Evolutionary conservation across 2,797 vertebrate species (phyloP), one percentile per base, ranked within the genome.

Genomic region (Sebastes wilsoni): DNA sequence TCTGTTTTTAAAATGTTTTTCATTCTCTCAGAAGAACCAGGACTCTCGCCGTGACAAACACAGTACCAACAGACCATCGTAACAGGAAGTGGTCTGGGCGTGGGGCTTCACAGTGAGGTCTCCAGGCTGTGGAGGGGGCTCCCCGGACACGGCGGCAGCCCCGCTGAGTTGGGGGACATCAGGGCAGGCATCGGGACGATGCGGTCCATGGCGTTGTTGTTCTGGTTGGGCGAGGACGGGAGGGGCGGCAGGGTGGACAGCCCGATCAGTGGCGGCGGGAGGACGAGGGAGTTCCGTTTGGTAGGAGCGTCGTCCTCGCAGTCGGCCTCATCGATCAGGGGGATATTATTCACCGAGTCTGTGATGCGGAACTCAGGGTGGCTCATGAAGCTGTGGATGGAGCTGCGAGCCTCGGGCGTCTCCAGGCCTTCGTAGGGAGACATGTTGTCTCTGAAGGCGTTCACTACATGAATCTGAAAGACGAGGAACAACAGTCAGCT

Each of bases 381-480:
- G 93, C 86, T 98, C 98, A 99, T 98, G 95, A 99, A 99, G 94
- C 99, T 99, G 96, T 99, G 99, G 95, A 99, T 99, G 95, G 99
- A 99, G 96, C 96, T 98, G 95, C 97, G 97, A 68, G 98, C 97
- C 94, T 99, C 97, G 3, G 98, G 97, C 80, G 98, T 99, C 96
- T 99, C 99, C 93, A 99, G 95, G 83, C 98, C 97, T 94, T 99
- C 97, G 84, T 99, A 99, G 81, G 98, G 98, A 94, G 98, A 99
- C 96, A 98, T 96, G 28, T 89, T 85, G 84, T 96, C 95, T 90
- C 98, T 97, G 96, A 99, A 99, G 89, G 99, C 98, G 83, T 99
- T 99, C 91, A 99, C 97, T 86, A 99, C 98, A 86, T 98, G 98
- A 89, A 99, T 99, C 98, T 99, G 94, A 59, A 32, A 68, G 66